Evolutionary conservation across 2,113 vertebrate genomes (phyloP), one percentile per base, ranked within the genome.

Genomic region (Anolis sagrei): DNA sequence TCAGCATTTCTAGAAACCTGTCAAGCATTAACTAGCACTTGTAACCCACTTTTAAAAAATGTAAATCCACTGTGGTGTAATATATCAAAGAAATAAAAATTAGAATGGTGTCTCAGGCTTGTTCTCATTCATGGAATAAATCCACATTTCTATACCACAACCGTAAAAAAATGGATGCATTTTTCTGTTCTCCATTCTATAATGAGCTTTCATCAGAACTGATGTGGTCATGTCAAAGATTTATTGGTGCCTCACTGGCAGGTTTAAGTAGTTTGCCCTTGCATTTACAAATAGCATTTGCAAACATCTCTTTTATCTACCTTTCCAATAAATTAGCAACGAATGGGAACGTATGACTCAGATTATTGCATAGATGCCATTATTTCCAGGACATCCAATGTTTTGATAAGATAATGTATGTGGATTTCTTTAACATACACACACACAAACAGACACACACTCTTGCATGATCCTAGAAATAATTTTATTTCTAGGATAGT

Each of bases 211-310:
- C 90, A 91, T 95, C 89, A 94, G 85, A 94, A 92, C 81, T 94
- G 86, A 95, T 86, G 84, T 91, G 84, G 93, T 88, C 84, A 88
- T 92, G 92, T 91, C 91, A 93, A 95, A 97, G 93, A 95, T 95
- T 95, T 93, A 94, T 93, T 91, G 93, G 95, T 93, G 79, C 68
- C 93, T 92, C 86, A 81, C 73, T 81, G 92, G 90, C 84, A 91
- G 87, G 76, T 90, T 89, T 92, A 87, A 89, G 29, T 80, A 76
- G 78, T 89, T 94, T 61, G 93, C 84, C 94, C 48, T 88, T 93
- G 82, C 92, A 88, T 80, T 89, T 91, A 91, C 92, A 91, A 94
- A 91, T 58, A 21, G 61, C 51, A 44, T 44, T 44, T 44, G 39
- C 39, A 44, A 44, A 44, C 54, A 91, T 89, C 58, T 80, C 72